Base-by-base conservation (phyloP, 2,888 invertebrate genomes). In the Conus canariensis region DNA sequence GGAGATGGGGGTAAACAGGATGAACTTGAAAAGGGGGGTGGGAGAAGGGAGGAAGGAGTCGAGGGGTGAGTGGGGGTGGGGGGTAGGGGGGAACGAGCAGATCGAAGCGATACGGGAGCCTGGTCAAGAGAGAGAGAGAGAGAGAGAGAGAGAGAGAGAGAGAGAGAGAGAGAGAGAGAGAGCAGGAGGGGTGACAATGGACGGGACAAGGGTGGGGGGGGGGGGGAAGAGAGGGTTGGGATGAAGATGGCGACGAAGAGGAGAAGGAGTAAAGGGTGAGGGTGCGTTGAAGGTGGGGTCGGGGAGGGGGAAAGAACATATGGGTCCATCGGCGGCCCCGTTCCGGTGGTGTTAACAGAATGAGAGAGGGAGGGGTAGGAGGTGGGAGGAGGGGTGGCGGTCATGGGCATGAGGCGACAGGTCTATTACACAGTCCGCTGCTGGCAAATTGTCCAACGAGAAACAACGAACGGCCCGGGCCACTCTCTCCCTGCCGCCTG, bases 341-440 rank as follows among this genome's bases (percentile, higher is more conserved):
- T 83, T 58, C 82, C 82, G 58, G 30, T 22, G 25, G 64, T 64
- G 80, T 83, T 83, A 58, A 58, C 82, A 56, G 58, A 58, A 58
- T 16, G 58, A 58, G 82, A 10, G 82, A n/a, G 14, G 56, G 22
- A 58, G 82, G 14, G 56, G 6, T 45, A 45, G 45, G 45, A 3
- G 45, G 45, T 45, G 45, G 45, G 45, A 45, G 45, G 45, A 45
- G 45, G 30, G 45, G 45, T 45, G 45, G 16, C n/a, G 56, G 80
- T 59, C 59, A 60, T 80, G 30, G 64, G 88, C 77, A 86, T 67
- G 82, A 25, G 86, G 86, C 88, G 90, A 90, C 90, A 90, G 85
- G 77, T 90, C 90, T 25, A 90, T 90, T 90, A 90, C 90, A 90
- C 90, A 90, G 86, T 45, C 80, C 85, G 80, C 90, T 86, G 86